Percentiles rank a stretch among this genome's conserved stretches.
Evolutionary conservation across 2,113 vertebrate genomes (phyloP).

Genomic region (Cyanistes caeruleus): DNA sequence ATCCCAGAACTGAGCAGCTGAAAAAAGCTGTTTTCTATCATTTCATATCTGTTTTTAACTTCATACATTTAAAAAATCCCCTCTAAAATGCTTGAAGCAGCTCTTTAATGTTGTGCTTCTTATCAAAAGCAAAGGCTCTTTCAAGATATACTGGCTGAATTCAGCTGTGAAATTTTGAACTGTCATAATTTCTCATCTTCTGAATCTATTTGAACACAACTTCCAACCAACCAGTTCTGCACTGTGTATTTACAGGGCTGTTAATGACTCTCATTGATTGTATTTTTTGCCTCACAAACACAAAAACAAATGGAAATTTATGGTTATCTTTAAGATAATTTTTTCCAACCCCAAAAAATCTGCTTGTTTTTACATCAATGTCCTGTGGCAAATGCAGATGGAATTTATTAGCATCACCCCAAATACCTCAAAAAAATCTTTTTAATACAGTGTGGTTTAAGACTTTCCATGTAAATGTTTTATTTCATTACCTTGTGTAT

Average conservation of each 20-base stretch:
- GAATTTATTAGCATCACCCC: not conserved
- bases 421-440: not conserved
- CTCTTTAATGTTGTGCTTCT: not conserved
- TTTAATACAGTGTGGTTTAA: not conserved
- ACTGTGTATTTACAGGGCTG: not conserved
- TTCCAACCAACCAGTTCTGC: not conserved
- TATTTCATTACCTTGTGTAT: not conserved
- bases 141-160: not conserved
- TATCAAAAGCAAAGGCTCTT: conserved; percentile 16
- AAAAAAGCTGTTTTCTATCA: not conserved
- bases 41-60: not conserved
- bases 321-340: not conserved
- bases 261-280: not conserved
- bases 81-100: not conserved
- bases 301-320: not conserved
- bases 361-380: not conserved
- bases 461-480: not conserved
- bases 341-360: not conserved
- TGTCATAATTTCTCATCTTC: not conserved
- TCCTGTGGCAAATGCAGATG: not conserved
- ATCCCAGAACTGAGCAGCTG: not conserved
- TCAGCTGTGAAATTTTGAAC: not conserved
- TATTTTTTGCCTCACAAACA: not conserved
- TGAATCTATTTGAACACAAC: not conserved
- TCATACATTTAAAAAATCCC: not conserved